These are phyloP conservation scores for Andrena chrysosceles DNA, from an alignment of 2,888 invertebrate genomes.

Conservation along the genomic window DNA sequence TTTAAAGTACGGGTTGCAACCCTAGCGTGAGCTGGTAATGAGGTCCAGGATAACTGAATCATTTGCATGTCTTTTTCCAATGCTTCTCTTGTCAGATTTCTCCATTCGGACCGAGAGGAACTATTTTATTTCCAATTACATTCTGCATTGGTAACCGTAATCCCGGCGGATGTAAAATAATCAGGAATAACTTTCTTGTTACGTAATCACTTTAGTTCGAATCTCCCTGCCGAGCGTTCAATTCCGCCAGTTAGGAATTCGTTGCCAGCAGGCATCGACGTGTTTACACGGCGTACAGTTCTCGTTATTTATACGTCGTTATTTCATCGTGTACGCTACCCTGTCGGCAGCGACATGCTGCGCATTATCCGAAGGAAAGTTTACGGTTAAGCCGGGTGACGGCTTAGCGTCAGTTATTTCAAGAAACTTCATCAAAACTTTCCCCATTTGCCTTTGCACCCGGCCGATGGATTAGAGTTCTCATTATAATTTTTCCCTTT, in stretches of 20 bases:
- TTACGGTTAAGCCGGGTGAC: conserved; percentile 38
- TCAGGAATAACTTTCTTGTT: conserved; percentile 7
- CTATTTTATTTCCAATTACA: not conserved
- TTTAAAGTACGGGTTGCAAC: too few species aligned
- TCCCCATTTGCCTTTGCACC: conserved; percentile 39
- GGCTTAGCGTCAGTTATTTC: conserved; percentile 60
- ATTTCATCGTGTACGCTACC: not conserved
- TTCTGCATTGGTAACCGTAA: not conserved
- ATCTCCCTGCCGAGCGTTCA: not conserved
- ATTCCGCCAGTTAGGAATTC: conserved; percentile 14
- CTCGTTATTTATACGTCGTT: conserved; percentile 38
- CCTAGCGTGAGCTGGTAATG: not conserved
- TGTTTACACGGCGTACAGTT: conserved; percentile 12
- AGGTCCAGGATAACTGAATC: not conserved
- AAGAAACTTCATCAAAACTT: conserved; percentile 64
- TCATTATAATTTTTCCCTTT: conserved; percentile 52
- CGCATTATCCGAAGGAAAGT: conserved; percentile 49
- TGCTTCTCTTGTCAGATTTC: not conserved
- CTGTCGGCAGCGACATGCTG: conserved; percentile 11
- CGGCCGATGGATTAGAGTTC: conserved; percentile 53
- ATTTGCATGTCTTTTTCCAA: not conserved
- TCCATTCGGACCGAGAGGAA: not conserved
- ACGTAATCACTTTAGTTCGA: not conserved
- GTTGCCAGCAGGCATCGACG: conserved; percentile 9
- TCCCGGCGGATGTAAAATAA: conserved; percentile 6